These are phyloP conservation scores for Rhinoderma darwinii DNA, from an alignment of 2,113 vertebrate genomes.

Conservation along the genomic window DNA sequence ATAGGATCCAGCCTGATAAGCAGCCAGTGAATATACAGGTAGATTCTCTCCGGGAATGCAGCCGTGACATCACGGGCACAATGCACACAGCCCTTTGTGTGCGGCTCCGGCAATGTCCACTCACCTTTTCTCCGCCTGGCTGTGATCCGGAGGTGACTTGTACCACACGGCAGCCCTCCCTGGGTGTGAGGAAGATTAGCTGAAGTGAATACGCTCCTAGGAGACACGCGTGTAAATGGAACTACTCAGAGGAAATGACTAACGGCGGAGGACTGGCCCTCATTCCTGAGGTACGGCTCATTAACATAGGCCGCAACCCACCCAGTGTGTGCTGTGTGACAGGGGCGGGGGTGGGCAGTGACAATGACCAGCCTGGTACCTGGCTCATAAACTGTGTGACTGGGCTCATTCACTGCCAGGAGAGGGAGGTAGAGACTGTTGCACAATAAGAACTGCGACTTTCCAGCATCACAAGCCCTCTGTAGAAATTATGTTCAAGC, in stretches of 20 bases:
- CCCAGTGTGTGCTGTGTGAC: not conserved
- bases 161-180: not conserved
- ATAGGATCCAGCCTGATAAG: no score
- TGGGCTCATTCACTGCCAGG: not conserved
- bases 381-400: constrained; percentile 2
- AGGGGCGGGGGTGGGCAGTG: not conserved
- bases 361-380: constrained; percentile 37
- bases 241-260: constrained; percentile 57
- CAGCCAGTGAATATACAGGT: no score
- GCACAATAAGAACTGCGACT: not conserved
- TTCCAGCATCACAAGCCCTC: no score
- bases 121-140: not conserved
- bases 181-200: not conserved
- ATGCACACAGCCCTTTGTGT: not conserved
- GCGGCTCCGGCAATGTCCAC: not conserved
- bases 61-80: no score
- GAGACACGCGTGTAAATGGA: not conserved
- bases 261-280: constrained; percentile 38
- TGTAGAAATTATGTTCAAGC: no score
- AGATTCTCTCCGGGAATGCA: not conserved
- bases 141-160: not conserved
- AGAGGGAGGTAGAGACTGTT: not conserved
- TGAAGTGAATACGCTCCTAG: not conserved
- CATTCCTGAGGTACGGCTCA: constrained; percentile 51
- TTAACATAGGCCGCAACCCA: constrained; percentile 44